Percentiles rank a stretch among this genome's conserved stretches.
Conservation (phyloP, 2,113 vertebrate species). For the Rhadina sibilatrix region DNA sequence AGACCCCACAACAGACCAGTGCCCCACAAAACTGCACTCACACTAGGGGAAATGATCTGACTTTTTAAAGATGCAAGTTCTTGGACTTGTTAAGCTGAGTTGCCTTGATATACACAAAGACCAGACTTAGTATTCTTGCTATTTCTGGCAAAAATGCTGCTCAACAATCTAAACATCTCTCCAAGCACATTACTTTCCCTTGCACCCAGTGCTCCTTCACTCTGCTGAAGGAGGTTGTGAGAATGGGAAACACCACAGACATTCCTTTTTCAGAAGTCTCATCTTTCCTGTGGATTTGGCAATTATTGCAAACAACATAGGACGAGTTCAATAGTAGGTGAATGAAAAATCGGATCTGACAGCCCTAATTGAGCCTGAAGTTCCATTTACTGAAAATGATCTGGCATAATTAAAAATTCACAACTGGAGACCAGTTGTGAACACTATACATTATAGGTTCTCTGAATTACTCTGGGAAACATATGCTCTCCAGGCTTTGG, state of each 20-base stretch:
- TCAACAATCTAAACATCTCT: not conserved
- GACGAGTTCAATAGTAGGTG: slow-evolving; percentile 62
- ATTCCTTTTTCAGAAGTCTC: slow-evolving; percentile 14
- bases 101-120: not conserved
- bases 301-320: slow-evolving; percentile 64
- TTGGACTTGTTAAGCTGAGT: not conserved
- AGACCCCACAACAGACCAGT: not conserved
- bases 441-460: slow-evolving; percentile 61
- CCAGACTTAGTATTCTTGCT: not conserved
- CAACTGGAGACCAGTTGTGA: slow-evolving; percentile 72
- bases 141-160: not conserved
- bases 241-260: slow-evolving; percentile 5
- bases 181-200: not conserved
- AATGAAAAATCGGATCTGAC: slow-evolving; percentile 74
- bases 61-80: not conserved
- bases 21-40: not conserved
- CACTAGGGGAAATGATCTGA: not conserved
- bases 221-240: not conserved
- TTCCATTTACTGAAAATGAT: slow-evolving; percentile 78
- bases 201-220: not conserved
- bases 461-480: slow-evolving; percentile 54
- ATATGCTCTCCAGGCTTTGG: slow-evolving; percentile 47
- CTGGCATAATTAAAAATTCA: slow-evolving; percentile 78
- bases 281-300: slow-evolving; percentile 66
- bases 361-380: slow-evolving; percentile 75